phyloP scores from a whole-genome alignment of 1,140 invertebrate genomes.

The Drosophila funebris region DNA sequence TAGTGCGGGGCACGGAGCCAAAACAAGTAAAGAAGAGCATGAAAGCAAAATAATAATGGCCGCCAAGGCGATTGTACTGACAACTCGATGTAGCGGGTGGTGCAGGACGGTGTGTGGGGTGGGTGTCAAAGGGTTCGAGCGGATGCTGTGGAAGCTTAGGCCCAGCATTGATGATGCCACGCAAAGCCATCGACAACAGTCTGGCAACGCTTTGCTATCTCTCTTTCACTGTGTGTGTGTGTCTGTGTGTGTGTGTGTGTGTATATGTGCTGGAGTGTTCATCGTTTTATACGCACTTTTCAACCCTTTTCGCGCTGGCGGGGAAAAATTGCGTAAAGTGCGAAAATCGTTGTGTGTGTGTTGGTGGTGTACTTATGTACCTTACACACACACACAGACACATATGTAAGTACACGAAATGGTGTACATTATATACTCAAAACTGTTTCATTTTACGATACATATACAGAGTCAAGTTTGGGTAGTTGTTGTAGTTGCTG shows the following conservation, averaged over 20 bases:
- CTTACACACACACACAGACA: conserved; percentile 26
- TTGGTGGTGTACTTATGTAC: conserved; percentile 30
- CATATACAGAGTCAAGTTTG: conserved; percentile 31
- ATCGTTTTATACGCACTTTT: conserved; percentile 70
- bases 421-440: conserved; percentile 62
- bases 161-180: conserved; percentile 22
- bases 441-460: conserved; percentile 67
- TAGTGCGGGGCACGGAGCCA: neutral
- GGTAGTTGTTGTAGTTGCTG: conserved; percentile 2
- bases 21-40: conserved; percentile 37
- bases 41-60: conserved; percentile 74
- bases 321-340: conserved; percentile 80
- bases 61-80: conserved; percentile 34
- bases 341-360: conserved; percentile 55
- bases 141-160: conserved; percentile 37
- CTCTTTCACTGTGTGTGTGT: neutral
- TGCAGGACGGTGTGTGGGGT: neutral
- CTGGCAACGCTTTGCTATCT: conserved; percentile 60
- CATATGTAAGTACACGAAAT: conserved; percentile 14
- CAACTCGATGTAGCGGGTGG: neutral
- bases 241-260: conserved; percentile 28
- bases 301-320: conserved; percentile 77
- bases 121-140: conserved; percentile 24
- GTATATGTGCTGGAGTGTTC: conserved; percentile 40
- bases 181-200: conserved; percentile 45